Conservation (phyloP, 2,888 invertebrate genomes). For the Cacoxenus indagator region DNA sequence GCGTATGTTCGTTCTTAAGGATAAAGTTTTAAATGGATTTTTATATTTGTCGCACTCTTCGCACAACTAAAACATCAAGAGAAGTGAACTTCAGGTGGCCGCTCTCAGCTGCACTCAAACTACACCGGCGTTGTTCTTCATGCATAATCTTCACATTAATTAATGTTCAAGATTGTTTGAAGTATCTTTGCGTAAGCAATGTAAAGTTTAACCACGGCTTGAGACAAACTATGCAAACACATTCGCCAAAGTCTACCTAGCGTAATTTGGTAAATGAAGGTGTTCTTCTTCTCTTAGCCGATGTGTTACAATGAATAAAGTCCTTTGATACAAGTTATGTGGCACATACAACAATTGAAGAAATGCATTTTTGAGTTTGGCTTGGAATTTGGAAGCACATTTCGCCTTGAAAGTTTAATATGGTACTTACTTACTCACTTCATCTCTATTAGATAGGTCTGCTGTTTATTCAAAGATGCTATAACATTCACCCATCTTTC, state of each 20-base stretch:
- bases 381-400: no score
- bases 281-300: neutral
- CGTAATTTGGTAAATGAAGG: neutral
- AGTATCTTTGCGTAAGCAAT: conserved; percentile 3
- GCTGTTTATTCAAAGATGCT: no score
- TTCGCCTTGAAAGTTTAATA: no score
- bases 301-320: neutral
- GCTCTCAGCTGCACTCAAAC: neutral
- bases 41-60: conserved; percentile 36
- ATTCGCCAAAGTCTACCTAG: neutral
- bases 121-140: neutral
- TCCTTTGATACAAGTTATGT: no score
- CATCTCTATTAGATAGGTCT: no score
- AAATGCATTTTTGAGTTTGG: no score
- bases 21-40: conserved; percentile 62
- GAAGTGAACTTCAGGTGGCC: conserved; percentile 13
- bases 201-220: neutral
- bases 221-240: neutral
- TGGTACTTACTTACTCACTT: no score
- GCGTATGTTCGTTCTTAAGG: conserved; percentile 48
- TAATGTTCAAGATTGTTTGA: conserved; percentile 21
- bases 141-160: conserved; percentile 17
- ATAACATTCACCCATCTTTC: no score
- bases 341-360: no score
- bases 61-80: conserved; percentile 4